These are phyloP conservation scores for Diuraphis noxia DNA, from an alignment of 1,140 invertebrate species.

Conservation along the genomic window DNA sequence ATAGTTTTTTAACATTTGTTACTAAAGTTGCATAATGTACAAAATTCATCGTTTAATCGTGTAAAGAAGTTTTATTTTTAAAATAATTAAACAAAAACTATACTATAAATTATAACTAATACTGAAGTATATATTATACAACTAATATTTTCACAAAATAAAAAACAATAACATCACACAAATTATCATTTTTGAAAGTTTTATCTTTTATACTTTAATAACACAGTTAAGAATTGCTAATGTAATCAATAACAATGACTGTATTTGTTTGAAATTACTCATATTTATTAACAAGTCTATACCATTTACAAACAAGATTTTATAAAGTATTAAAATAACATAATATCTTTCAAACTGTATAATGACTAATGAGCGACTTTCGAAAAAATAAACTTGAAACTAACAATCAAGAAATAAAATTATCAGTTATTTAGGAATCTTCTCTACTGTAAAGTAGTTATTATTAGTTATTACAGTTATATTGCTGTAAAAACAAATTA, in stretches of 20 bases:
- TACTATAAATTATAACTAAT: not conserved
- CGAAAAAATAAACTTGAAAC: too few species aligned
- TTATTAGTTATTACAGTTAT: too few species aligned
- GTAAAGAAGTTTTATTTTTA: not conserved
- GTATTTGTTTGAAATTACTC: too few species aligned
- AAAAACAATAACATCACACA: not conserved
- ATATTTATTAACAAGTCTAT: too few species aligned
- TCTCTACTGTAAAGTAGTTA: not conserved
- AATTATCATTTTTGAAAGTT: not conserved
- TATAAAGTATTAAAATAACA: too few species aligned
- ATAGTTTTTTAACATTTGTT: constrained; percentile 18
- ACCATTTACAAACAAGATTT: too few species aligned
- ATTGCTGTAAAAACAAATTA: not conserved
- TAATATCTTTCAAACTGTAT: too few species aligned
- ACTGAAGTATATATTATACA: not conserved
- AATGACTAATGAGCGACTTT: too few species aligned
- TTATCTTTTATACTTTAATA: not conserved
- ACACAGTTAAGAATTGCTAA: not conserved
- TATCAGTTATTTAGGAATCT: too few species aligned
- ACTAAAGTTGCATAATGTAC: not conserved
- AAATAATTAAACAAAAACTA: not conserved
- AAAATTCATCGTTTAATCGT: not conserved
- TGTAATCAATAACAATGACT: too few species aligned
- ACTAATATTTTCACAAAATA: not conserved
- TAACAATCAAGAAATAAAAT: not conserved